Evolutionary conservation across 2,113 vertebrate genomes (phyloP).

Genomic region (Chaetodon auriga): DNA sequence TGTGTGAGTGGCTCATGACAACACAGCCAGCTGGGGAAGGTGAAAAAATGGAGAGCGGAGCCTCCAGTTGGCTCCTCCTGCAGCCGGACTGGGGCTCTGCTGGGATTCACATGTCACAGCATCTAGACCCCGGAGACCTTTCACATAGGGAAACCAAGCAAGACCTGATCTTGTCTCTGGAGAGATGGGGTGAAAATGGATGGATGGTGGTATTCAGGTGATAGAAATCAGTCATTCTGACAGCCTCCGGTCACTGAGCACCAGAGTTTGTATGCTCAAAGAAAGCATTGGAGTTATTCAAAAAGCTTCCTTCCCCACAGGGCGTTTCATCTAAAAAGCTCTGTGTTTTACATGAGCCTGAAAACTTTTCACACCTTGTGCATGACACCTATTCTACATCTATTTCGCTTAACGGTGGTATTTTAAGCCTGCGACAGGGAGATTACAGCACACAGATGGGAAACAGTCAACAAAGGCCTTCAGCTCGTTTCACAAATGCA

Average conservation of each 20-base stretch:
- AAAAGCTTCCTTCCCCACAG: background rate
- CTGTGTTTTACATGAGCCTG: background rate
- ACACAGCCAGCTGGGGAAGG: constrained; percentile 20
- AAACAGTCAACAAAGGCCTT: background rate
- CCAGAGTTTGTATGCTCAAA: background rate
- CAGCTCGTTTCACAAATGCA: background rate
- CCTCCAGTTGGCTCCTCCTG: background rate
- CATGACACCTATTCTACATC: background rate
- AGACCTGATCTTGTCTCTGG: background rate
- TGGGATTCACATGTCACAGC: constrained; percentile 49
- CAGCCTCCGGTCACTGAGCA: background rate
- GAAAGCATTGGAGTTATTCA: background rate
- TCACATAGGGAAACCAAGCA: background rate
- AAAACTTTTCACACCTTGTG: background rate
- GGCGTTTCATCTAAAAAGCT: background rate
- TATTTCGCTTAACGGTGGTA: background rate
- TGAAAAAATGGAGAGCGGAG: constrained; percentile 20
- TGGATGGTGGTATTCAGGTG: background rate
- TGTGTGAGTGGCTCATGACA: constrained; percentile 38
- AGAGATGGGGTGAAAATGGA: background rate
- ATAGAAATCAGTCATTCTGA: background rate
- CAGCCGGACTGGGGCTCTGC: constrained; percentile 24
- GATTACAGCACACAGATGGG: background rate
- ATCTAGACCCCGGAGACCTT: background rate
- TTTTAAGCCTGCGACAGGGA: background rate